phyloP scores from a whole-genome alignment of 30 jellyfish, hydroid and myxozoan species.

The Aurelia sp. region DNA sequence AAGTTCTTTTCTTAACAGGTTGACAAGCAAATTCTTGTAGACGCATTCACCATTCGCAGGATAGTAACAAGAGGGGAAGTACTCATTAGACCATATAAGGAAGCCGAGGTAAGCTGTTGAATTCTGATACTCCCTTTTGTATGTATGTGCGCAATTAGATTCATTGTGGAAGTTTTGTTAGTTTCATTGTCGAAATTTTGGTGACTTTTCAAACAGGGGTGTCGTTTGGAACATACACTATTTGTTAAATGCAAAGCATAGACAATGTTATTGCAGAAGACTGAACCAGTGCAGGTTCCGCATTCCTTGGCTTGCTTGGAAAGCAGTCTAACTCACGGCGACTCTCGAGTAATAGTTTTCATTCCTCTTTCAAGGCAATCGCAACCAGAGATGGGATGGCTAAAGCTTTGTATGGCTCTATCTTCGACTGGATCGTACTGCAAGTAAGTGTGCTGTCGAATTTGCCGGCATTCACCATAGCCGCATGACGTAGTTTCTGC shows the following conservation, averaged over 20 bases:
- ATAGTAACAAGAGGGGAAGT: conserved; percentile 96
- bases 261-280: too few relatives aligned
- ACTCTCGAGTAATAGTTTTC: too few relatives aligned
- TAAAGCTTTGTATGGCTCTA: conserved; percentile 96
- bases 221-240: too few relatives aligned
- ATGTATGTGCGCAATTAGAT: too few relatives aligned
- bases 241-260: too few relatives aligned
- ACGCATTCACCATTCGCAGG: conserved; percentile 80
- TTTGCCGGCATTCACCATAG: background rate
- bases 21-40: conserved; percentile 75
- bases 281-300: too few relatives aligned
- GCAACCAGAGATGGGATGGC: conserved; percentile 99
- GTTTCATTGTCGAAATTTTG: too few relatives aligned
- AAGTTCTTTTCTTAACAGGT: conserved; percentile 62
- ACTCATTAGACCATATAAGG: conserved; percentile 80
- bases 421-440: conserved; percentile 96
- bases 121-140: background rate
- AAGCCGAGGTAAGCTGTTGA: conserved; percentile 77
- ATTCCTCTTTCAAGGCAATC: conserved; percentile 53
- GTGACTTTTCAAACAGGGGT: too few relatives aligned
- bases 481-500: background rate
- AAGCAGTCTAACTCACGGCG: too few relatives aligned
- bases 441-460: conserved; percentile 58
- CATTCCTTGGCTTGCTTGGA: too few relatives aligned
- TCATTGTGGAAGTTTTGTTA: too few relatives aligned